Evolutionary conservation across 2,113 vertebrate genomes (phyloP), one percentile per base, ranked within the genome.

Genomic region (Holacanthus passer): DNA sequence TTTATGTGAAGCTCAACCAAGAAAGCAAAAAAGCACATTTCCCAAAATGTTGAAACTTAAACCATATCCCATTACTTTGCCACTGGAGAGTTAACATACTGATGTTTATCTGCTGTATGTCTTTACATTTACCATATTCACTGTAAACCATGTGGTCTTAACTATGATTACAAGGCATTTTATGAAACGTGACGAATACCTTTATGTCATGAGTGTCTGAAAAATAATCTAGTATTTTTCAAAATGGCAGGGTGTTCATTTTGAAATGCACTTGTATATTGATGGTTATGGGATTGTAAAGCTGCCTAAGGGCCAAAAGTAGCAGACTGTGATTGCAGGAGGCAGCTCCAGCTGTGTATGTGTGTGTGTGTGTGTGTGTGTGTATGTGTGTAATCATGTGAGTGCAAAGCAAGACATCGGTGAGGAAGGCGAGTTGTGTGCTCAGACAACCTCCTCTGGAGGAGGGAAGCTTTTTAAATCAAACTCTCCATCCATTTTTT

Each of bases 341-440:
- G 77, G 66, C 81, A 73, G 66, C 68, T 81, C 47, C 58, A 68
- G 80, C 83, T 77, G 68, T 74, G 64, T 69, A 48, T 31, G 47
- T 56, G 67, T 74, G 68, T 65, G 47, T 56, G 67, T 74, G 68
- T 65, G 47, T 56, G 67, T 74, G 68, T 65, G n/a, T 77, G 68
- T 74, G 64, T 69, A 48, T 31, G 47, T 56, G 67, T 74, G 68
- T 65, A 71, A 71, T 84, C 32, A 73, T 70, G 50, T 69, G 77
- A 69, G 62, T 70, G 32, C 32, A 56, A 72, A 79, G 79, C 48
- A 55, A 45, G 37, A 29, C 31, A 10, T 27, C 20, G 12, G 50
- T 53, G 74, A 70, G 17, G 43, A 67, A 35, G 52, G 35, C 2
- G 73, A 63, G 59, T 52, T 45, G 70, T 70, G 47, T 53, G 71